These are phyloP conservation scores for Ceratoteleas bidentatus DNA, from an alignment of 1,140 invertebrate species.

Conservation along the genomic window DNA sequence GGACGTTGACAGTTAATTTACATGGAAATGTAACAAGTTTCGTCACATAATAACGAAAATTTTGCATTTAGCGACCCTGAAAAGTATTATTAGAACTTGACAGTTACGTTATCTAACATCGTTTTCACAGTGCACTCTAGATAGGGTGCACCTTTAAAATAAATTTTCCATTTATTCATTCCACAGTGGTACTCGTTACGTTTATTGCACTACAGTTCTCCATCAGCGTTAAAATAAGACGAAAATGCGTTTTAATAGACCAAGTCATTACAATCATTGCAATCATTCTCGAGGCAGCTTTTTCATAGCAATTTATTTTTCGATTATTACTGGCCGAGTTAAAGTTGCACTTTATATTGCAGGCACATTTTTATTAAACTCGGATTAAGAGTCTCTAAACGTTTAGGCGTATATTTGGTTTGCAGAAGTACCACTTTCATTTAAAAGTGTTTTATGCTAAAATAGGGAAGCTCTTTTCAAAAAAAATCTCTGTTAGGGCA, in stretches of 20 bases:
- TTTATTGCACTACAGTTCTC: conserved; percentile 35
- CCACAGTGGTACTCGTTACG: conserved; percentile 47
- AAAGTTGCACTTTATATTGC: not conserved
- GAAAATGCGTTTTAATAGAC: conserved; percentile 43
- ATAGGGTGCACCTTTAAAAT: conserved; percentile 32
- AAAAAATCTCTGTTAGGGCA: no score
- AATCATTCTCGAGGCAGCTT: conserved; percentile 7
- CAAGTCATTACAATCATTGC: conserved; percentile 22
- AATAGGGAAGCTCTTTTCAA: not conserved
- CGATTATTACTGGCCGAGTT: not conserved
- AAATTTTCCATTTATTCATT: conserved; percentile 61
- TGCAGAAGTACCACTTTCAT: no score
- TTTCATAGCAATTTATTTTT: conserved; percentile 22
- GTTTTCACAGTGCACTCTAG: conserved; percentile 11
- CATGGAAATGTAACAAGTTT: conserved; percentile 56
- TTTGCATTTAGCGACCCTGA: conserved; percentile 38
- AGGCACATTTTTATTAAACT: not conserved
- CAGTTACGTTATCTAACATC: conserved; percentile 32
- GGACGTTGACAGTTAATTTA: conserved; percentile 48
- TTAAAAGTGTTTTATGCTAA: no score
- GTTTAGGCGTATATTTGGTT: no score
- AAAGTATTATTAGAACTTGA: conserved; percentile 49
- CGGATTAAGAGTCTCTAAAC: no score
- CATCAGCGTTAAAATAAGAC: conserved; percentile 39
- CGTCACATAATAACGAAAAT: conserved; percentile 49